phyloP scores from a whole-genome alignment of 2,888 invertebrate genomes.

The Cantharis flavilabris region DNA sequence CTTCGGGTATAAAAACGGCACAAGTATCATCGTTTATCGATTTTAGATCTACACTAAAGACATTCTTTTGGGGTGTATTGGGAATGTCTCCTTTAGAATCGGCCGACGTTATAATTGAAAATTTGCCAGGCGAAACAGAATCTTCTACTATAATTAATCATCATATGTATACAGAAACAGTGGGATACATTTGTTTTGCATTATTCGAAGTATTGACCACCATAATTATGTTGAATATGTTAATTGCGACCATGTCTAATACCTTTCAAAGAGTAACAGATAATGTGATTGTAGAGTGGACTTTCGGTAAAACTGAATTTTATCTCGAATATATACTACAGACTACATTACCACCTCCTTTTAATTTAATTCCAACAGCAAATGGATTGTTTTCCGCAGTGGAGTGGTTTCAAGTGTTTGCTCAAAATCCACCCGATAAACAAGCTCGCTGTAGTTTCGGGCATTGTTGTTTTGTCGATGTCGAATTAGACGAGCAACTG shows the following conservation, averaged over 20 bases:
- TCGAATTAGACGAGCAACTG: conserved; percentile 52
- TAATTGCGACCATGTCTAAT: conserved; percentile 80
- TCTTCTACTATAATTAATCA: conserved; percentile 59
- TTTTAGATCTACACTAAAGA: conserved; percentile 63
- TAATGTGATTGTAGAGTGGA: conserved; percentile 76
- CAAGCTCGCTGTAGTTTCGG: conserved; percentile 57
- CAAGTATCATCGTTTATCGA: conserved; percentile 63
- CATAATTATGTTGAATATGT: conserved; percentile 76
- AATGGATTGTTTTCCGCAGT: conserved; percentile 56
- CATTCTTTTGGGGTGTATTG: conserved; percentile 73
- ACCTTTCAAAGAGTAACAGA: conserved; percentile 73
- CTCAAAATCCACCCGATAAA: conserved; percentile 49
- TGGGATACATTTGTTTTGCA: conserved; percentile 71
- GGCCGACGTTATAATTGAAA: conserved; percentile 68
- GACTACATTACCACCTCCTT: conserved; percentile 71
- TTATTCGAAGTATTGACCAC: conserved; percentile 73
- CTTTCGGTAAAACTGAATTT: conserved; percentile 73
- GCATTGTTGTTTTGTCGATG: conserved; percentile 51
- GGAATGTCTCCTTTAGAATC: conserved; percentile 69
- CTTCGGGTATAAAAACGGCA: conserved; percentile 62
- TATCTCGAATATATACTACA: conserved; percentile 75
- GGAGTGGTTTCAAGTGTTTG: conserved; percentile 57
- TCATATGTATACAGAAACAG: conserved; percentile 66
- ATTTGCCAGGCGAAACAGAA: conserved; percentile 57
- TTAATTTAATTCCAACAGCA: conserved; percentile 70